These are phyloP conservation scores for Mus pahari DNA, from an alignment of 2,113 vertebrate species.

Conservation along the genomic window DNA sequence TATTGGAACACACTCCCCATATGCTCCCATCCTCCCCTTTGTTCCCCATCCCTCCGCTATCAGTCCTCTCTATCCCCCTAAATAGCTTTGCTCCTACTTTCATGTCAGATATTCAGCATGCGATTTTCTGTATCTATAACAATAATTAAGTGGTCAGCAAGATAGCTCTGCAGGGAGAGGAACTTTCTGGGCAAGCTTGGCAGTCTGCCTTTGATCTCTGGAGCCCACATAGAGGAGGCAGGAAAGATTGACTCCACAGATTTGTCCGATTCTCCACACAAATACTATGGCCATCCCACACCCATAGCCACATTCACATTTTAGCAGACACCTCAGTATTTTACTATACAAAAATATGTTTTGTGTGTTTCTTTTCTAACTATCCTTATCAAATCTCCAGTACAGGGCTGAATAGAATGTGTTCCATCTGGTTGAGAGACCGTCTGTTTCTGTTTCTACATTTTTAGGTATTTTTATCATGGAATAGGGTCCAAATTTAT, in stretches of 20 bases:
- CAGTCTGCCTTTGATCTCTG: background rate
- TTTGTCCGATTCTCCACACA: background rate
- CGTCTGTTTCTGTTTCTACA: background rate
- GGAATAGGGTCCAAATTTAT: background rate
- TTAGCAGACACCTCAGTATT: background rate
- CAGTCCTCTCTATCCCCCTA: background rate
- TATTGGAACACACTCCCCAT: background rate
- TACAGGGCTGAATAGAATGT: background rate
- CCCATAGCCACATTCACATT: background rate
- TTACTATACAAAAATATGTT: background rate
- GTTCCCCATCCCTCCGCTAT: background rate
- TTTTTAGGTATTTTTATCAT: background rate
- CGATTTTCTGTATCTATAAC: background rate
- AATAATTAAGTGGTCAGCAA: background rate
- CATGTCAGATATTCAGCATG: background rate
- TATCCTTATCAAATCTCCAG: background rate
- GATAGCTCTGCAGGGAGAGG: background rate
- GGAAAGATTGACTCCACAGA: background rate
- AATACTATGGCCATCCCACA: background rate
- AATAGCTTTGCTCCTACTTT: background rate
- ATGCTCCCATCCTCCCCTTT: background rate
- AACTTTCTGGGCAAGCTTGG: background rate
- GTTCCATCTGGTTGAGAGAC: background rate
- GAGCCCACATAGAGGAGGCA: background rate
- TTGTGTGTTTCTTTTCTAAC: background rate